Evolutionary conservation across 2,113 vertebrate genomes (phyloP).

Genomic region (Corydoras maculifer): DNA sequence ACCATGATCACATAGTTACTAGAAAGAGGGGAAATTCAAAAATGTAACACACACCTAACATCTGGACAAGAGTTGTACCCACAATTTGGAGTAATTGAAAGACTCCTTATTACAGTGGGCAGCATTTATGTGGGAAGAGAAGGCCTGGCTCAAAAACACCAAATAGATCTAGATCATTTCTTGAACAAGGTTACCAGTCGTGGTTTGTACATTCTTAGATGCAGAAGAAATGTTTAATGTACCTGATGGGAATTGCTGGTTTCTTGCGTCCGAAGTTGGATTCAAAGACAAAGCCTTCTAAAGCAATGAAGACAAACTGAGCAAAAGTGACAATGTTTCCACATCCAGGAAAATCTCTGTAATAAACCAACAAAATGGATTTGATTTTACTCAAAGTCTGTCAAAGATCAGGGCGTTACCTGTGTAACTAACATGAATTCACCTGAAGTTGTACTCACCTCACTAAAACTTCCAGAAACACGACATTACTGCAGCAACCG

Average conservation of each 20-base stretch:
- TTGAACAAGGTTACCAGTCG: too few species aligned
- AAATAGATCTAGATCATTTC: too few species aligned
- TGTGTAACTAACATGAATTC: too few species aligned
- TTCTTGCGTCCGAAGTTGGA: constrained; percentile 81
- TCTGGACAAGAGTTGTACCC: not conserved
- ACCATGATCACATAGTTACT: constrained; percentile 92
- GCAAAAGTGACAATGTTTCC: constrained; percentile 94
- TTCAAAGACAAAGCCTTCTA: constrained; percentile 91
- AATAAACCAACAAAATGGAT: not conserved
- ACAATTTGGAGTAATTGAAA: too few species aligned
- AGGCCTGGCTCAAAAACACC: too few species aligned
- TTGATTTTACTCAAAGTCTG: not conserved
- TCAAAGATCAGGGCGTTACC: too few species aligned
- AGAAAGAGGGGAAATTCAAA: constrained; percentile 8
- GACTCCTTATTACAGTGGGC: too few species aligned
- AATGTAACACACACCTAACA: not conserved
- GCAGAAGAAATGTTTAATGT: constrained; percentile 16
- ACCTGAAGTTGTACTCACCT: constrained; percentile 53
- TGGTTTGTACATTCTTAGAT: not conserved
- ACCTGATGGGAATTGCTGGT: constrained; percentile 84
- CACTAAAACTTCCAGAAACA: constrained; percentile 66
- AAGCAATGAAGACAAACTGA: constrained; percentile 87
- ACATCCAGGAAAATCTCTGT: constrained; percentile 88
- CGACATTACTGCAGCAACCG: constrained; percentile 67
- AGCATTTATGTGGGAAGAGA: too few species aligned